These are phyloP conservation scores for Acrossocheilus wenchowensis DNA, from an alignment of 2,797 vertebrate genomes.

Conservation along the genomic window DNA sequence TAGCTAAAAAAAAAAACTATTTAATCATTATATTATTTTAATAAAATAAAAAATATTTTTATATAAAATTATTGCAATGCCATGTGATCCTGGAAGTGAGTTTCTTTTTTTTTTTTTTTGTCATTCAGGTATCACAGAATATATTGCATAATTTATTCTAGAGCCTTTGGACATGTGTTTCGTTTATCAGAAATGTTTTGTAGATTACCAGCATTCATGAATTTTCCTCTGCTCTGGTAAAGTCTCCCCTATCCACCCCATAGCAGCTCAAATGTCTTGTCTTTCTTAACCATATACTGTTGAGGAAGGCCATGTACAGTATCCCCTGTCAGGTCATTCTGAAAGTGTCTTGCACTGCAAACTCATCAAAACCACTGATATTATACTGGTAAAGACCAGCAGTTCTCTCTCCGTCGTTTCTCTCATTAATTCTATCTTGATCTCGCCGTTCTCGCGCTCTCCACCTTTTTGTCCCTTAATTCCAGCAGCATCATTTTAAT, in stretches of 20 bases:
- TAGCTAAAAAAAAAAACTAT: background rate
- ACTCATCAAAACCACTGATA: background rate
- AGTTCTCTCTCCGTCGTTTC: background rate
- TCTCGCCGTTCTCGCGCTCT: background rate
- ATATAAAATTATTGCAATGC: background rate
- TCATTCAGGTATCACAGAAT: background rate
- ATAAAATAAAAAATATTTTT: background rate
- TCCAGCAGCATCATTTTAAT: constrained; percentile 88
- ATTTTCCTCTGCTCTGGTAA: background rate
- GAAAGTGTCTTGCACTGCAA: background rate
- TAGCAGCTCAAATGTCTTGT: background rate
- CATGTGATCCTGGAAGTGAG: background rate
- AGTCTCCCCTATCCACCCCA: background rate
- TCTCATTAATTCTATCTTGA: constrained; percentile 16
- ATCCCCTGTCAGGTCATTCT: background rate
- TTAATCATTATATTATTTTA: background rate
- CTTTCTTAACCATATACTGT: background rate
- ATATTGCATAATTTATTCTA: background rate
- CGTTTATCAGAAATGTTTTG: background rate
- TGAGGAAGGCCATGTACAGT: background rate
- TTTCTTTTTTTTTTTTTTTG: background rate
- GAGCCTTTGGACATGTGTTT: background rate
- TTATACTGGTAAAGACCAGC: background rate
- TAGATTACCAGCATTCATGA: background rate
- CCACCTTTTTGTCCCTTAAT: constrained; percentile 67